Conservation (phyloP, 2,888 invertebrate genomes). For the Bugula neritina region DNA sequence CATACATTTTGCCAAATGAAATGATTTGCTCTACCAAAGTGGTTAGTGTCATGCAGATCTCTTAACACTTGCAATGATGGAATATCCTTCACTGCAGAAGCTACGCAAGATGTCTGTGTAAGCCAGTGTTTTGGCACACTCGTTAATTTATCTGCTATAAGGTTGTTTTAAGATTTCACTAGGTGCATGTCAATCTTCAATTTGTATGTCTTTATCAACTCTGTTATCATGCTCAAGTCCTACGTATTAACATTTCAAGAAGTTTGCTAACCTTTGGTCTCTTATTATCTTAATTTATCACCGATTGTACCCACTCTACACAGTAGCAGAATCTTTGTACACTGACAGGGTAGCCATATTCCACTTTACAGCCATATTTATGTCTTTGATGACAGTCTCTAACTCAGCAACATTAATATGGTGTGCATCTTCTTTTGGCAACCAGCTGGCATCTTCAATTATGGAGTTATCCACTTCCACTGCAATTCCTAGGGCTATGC, state of each 20-base stretch:
- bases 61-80: neutral
- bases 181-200: neutral
- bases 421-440: slow-evolving; percentile 19
- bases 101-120: neutral
- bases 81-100: neutral
- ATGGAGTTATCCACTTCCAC: neutral
- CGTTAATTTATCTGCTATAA: slow-evolving; percentile 1
- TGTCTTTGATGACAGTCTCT: slow-evolving; percentile 5
- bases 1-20: too few species aligned
- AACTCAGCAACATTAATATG: slow-evolving; percentile 25
- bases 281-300: neutral
- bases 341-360: neutral
- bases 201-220: neutral
- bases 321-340: slow-evolving; percentile 26
- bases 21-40: too few species aligned
- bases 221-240: too few species aligned
- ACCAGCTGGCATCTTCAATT: slow-evolving; percentile 24
- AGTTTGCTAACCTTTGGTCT: neutral
- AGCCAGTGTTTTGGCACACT: neutral
- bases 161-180: neutral
- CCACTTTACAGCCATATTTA: slow-evolving; percentile 5
- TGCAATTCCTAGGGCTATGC: slow-evolving; percentile 19
- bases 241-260: slow-evolving; percentile 8
- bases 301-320: slow-evolving; percentile 2
- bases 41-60: slow-evolving; percentile 15